phyloP scores from a whole-genome alignment of 2,797 vertebrate genomes.

The Melanotaenia nigrans region DNA sequence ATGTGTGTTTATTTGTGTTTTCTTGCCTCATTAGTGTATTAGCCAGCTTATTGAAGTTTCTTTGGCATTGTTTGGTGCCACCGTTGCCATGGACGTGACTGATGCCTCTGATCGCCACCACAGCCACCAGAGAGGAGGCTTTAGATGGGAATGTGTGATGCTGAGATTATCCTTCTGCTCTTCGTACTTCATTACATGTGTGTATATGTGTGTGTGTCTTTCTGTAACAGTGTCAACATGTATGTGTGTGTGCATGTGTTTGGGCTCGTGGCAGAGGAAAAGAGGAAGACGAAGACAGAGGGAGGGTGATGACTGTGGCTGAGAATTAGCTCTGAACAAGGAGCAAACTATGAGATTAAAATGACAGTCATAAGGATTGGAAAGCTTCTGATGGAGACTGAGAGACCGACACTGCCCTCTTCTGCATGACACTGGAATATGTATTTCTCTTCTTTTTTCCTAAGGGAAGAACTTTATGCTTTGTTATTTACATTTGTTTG shows the following conservation, averaged over 20 bases:
- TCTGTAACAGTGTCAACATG: neutral
- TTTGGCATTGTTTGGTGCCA: conserved; percentile 43
- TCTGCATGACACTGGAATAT: conserved; percentile 25
- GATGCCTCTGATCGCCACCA: conserved; percentile 47
- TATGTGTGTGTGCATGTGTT: conserved; percentile 1
- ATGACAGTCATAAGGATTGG: conserved; percentile 26
- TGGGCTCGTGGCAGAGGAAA: neutral
- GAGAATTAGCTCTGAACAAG: conserved; percentile 29
- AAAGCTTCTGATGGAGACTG: conserved; percentile 20
- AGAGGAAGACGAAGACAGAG: conserved; percentile 10
- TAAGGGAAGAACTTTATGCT: too few species aligned
- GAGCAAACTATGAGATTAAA: conserved; percentile 46
- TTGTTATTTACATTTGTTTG: neutral
- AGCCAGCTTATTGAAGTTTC: conserved; percentile 49
- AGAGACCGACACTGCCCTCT: conserved; percentile 65
- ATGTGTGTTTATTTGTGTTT: conserved; percentile 12
- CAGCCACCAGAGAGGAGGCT: conserved; percentile 54
- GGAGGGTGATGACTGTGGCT: conserved; percentile 20
- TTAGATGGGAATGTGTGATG: conserved; percentile 55
- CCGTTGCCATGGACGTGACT: conserved; percentile 63
- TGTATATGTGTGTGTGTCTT: conserved; percentile 2
- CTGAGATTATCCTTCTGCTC: conserved; percentile 50
- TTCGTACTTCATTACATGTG: conserved; percentile 1
- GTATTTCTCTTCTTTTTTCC: neutral
- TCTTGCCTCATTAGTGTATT: conserved; percentile 38